These are phyloP conservation scores for Acronicta psi DNA, from an alignment of 2,888 invertebrate species.

Conservation along the genomic window DNA sequence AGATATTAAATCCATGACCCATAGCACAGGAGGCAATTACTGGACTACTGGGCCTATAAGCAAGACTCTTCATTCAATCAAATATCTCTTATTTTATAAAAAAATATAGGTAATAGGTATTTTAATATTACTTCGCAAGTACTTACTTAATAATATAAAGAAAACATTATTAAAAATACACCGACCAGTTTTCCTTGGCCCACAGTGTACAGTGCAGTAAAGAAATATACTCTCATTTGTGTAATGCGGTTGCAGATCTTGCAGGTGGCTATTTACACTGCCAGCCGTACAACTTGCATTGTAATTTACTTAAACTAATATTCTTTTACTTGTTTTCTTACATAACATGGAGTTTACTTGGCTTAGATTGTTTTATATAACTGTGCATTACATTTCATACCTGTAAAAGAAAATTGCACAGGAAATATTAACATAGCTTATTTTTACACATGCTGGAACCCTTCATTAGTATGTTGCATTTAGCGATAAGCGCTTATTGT, in stretches of 20 bases:
- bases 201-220: conserved; percentile 32
- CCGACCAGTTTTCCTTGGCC: conserved; percentile 18
- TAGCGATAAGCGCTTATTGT: too few relatives aligned
- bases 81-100: too few relatives aligned
- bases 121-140: conserved; percentile 4
- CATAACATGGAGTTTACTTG: conserved; percentile 17
- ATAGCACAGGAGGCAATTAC: too few relatives aligned
- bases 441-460: too few relatives aligned
- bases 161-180: conserved; percentile 25
- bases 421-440: conserved; percentile 10
- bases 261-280: conserved; percentile 56
- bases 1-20: too few relatives aligned
- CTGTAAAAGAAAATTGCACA: conserved; percentile 18
- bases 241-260: conserved; percentile 55
- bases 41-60: too few relatives aligned
- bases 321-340: conserved; percentile 28
- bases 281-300: conserved; percentile 35
- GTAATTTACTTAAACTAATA: conserved; percentile 45
- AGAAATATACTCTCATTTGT: conserved; percentile 62
- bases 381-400: conserved; percentile 18
- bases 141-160: conserved; percentile 20
- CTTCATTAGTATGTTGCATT: too few relatives aligned
- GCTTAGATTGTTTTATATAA: conserved; percentile 25
- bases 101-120: too few relatives aligned
- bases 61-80: too few relatives aligned